Evolutionary conservation across 1,140 invertebrate genomes (phyloP), one percentile per base, ranked within the genome.

Genomic region (Globodera rostochiensis): DNA sequence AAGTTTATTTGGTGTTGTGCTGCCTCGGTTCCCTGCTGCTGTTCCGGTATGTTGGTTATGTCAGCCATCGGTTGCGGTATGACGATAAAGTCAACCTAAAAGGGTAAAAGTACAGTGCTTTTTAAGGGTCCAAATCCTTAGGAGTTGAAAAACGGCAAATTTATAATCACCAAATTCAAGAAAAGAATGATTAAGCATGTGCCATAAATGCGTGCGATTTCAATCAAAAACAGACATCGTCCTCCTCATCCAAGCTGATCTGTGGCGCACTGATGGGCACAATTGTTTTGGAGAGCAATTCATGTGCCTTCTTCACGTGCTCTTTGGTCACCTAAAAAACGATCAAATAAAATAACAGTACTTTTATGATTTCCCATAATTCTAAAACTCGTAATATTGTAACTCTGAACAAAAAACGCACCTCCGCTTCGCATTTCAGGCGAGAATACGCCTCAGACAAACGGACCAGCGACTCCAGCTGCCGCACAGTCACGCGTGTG

Each of bases 261-360:
- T 99, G 97, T 0, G 97, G 96, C 85, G 98, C 96, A 90, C 98
- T 97, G 6, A 99, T 96, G 66, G 96, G 93, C 76, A 99, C 96
- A 83, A 99, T 98, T 6, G 96, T 98, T 90, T 98, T 98, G 90
- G 96, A 98, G n/a, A 99, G 91, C 67, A 99, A 92, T 77, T 95
- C 93, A 90, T 93, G 95, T 0, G 97, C 97, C 92, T 99, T 96
- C 88, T 94, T 94, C 0, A 99, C 96, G 90, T 99, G 97, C 47
- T 93, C 93, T 1, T 93, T 80, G 6, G 82, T 83, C 6, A 82
- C 81, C 81, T 82, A 15, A 76, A 80, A 82, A 11, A 80, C 77
- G 0, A 46, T 7, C 7, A 74, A 49, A 78, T 57, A 3, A 11
- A 25, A 21, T 50, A 6, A 8, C 45, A 49, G 19, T 79, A 6